Evolutionary conservation across 2,888 invertebrate species (phyloP).

Genomic region (Lacanobia wlatinum): DNA sequence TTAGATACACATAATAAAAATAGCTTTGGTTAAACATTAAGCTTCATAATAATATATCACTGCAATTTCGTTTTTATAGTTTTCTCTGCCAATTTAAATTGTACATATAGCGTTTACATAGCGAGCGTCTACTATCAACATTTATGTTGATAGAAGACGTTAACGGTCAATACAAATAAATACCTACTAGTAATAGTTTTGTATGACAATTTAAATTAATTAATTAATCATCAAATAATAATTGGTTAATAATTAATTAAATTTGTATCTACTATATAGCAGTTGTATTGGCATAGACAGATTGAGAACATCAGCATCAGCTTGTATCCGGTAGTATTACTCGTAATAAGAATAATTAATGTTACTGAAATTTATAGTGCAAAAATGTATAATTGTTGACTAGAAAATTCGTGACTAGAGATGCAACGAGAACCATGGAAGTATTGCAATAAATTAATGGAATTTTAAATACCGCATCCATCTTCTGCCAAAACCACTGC

Average conservation of each 20-base stretch:
- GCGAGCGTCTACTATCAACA: no score
- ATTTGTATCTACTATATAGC: background rate
- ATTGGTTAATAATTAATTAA: no score
- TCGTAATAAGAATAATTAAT: no score
- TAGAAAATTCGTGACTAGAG: background rate
- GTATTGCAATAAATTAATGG: constrained; percentile 16
- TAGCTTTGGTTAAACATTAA: constrained; percentile 77
- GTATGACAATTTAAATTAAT: background rate
- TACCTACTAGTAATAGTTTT: background rate
- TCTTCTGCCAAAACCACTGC: constrained; percentile 40
- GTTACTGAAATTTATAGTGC: background rate
- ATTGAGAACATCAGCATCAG: background rate
- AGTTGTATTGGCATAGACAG: no score
- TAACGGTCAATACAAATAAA: background rate
- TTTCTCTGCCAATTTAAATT: constrained; percentile 1
- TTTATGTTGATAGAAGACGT: background rate
- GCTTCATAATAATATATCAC: constrained; percentile 50
- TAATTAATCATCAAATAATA: no score
- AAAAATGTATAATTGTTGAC: no score
- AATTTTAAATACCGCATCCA: constrained; percentile 14
- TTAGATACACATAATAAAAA: constrained; percentile 84
- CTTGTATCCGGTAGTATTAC: no score
- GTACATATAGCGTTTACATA: no score
- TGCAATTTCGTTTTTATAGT: constrained; percentile 23
- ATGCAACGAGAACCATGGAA: background rate